Evolutionary conservation across 1,140 invertebrate species (phyloP).

Genomic region (Aleiodes sp.): DNA sequence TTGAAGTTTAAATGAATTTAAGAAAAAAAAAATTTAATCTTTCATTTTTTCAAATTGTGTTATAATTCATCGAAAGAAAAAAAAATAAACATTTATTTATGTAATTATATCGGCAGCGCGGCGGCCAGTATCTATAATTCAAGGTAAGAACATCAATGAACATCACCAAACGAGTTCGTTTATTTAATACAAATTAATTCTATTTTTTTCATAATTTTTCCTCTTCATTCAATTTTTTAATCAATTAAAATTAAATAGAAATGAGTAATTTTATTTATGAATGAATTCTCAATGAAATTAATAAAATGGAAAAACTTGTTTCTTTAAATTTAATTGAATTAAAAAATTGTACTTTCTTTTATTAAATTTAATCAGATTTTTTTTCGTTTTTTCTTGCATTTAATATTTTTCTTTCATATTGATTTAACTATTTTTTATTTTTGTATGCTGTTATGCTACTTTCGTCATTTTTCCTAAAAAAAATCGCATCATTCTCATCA

Average conservation of each 20-base stretch:
- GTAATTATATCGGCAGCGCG: constrained; percentile 67
- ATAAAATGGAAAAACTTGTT: too few species aligned
- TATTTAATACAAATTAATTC: constrained; percentile 40
- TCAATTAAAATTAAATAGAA: too few species aligned
- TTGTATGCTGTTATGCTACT: constrained; percentile 12
- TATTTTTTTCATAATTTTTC: constrained; percentile 41
- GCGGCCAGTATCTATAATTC: constrained; percentile 66
- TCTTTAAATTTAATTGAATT: too few species aligned
- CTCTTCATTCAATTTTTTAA: constrained; percentile 32
- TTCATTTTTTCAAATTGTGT: constrained; percentile 54
- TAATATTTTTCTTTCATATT: not conserved
- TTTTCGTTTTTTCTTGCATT: not conserved
- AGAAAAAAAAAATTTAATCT: constrained; percentile 21
- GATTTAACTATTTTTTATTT: not conserved
- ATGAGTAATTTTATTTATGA: too few species aligned
- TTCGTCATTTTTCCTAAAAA: not conserved
- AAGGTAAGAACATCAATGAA: constrained; percentile 67
- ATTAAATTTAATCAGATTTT: not conserved
- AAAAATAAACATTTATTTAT: constrained; percentile 67
- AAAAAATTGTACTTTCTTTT: too few species aligned
- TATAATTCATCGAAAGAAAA: constrained; percentile 60
- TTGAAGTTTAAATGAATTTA: not conserved
- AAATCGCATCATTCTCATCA: constrained; percentile 12
- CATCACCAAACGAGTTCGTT: constrained; percentile 58
- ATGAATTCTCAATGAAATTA: too few species aligned